Evolutionary conservation across 2,113 vertebrate genomes (phyloP).

Genomic region (Campylomormyrus tamandua): DNA sequence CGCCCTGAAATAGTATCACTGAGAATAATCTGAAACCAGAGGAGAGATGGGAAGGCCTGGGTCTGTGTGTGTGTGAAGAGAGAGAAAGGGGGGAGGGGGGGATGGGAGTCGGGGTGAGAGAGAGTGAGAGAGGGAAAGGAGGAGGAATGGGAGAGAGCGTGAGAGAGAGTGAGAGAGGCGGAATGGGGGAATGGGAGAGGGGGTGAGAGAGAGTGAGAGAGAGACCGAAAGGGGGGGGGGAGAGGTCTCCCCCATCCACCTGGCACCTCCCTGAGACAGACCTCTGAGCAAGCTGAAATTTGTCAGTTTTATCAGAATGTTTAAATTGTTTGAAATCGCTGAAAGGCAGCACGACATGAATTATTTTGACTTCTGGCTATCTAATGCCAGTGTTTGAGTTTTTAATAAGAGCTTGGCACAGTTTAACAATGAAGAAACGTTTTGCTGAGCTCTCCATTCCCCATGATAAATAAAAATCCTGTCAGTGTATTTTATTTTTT

Average conservation of each 20-base stretch:
- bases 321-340: not conserved
- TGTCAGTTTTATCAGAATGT: not conserved
- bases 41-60: not conserved
- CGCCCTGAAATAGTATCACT: not conserved
- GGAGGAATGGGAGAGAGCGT: too few species aligned
- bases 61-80: not conserved
- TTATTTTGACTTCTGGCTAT: not conserved
- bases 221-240: not conserved
- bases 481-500: not conserved
- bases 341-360: not conserved
- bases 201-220: not conserved
- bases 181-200: not conserved
- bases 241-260: not conserved
- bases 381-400: not conserved
- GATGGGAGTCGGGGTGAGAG: too few species aligned
- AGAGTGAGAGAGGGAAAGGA: not conserved
- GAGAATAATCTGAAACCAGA: not conserved
- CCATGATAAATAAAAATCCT: not conserved
- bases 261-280: not conserved
- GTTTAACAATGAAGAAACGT: not conserved
- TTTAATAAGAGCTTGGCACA: not conserved
- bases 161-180: too few species aligned
- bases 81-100: not conserved
- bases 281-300: not conserved
- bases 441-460: slow-evolving; percentile 7